Evolutionary conservation across 2,888 invertebrate genomes (phyloP).

Genomic region (Crocallis elinguaria): DNA sequence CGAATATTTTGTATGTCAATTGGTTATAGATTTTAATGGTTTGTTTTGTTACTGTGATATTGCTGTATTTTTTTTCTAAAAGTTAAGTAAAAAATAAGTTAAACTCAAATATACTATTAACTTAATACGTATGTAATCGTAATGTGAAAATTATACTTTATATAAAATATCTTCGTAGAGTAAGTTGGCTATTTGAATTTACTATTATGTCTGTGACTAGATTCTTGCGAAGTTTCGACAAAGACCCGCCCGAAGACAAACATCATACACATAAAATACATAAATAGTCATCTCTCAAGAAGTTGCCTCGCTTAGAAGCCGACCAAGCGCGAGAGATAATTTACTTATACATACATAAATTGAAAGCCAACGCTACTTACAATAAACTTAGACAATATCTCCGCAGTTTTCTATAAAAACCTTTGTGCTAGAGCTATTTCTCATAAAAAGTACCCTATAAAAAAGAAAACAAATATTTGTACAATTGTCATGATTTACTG

Average conservation of each 20-base stretch:
- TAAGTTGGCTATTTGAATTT: neutral
- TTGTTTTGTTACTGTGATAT: too few relatives aligned
- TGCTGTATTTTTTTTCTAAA: too few relatives aligned
- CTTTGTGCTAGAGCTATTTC: slow-evolving; percentile 11
- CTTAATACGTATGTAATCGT: too few relatives aligned
- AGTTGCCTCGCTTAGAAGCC: slow-evolving; percentile 4
- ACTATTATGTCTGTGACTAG: neutral
- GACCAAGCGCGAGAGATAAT: slow-evolving; percentile 18
- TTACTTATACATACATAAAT: slow-evolving; percentile 20
- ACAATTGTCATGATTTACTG: slow-evolving; percentile 37
- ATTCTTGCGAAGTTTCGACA: neutral
- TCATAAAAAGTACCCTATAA: slow-evolving; percentile 21
- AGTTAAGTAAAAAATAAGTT: too few relatives aligned
- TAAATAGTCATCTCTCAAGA: neutral
- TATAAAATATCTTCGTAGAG: too few relatives aligned
- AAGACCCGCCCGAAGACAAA: neutral
- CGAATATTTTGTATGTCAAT: too few relatives aligned
- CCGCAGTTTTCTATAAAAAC: slow-evolving; percentile 4
- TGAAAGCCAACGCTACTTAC: slow-evolving; percentile 16
- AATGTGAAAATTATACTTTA: too few relatives aligned
- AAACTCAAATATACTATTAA: too few relatives aligned
- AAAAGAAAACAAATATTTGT: slow-evolving; percentile 35
- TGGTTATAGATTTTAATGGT: too few relatives aligned
- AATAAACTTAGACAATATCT: slow-evolving; percentile 16
- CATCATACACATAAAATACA: neutral